Base-by-base conservation (phyloP, 2,888 invertebrate genomes). In the Phragmatobia fuliginosa region DNA sequence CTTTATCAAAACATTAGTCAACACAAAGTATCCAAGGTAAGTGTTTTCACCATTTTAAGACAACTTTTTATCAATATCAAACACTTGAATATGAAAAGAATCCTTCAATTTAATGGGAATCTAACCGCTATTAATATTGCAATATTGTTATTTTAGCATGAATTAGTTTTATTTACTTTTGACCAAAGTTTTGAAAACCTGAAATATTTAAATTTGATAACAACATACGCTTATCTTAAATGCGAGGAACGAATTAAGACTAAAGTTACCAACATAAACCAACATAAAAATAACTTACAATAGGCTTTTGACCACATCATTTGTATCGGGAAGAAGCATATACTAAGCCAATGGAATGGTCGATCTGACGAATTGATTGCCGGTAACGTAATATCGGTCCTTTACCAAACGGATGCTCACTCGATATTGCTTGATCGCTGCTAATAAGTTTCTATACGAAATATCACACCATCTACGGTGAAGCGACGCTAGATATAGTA, bases 71-170 rank as follows among this genome's bases (percentile, higher is more conserved):
- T 31, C 8, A 31, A 49, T 62, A 36, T 38, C 5, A 38, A 61
- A 41, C 28, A 41, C 71, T 81, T 80, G 78, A 78, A 68, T 76
- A 70, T 61, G 25, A 68, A 71, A 14, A 56, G n/a, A 56, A 52
- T 49, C 6, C 49, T 21, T 6, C 6, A 4, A 36, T 25, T 52
- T 59, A 10, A 32, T 21, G 52, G 7, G 52, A 25, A 33, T 41
- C 11, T 32, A 56, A 66, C 66, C 72, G 14, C 68, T 77, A 75
- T 70, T 77, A 80, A 77, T 70, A 73, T 74, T 82, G 80, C 77
- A 82, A 73, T 72, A 52, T 71, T 71, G 38, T 73, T 14, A 32
- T 73, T 67, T 69, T 31, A 32, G 75, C 75, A 75, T 82, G 75
- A 58, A 70, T 56, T 16, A 67, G 33, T 58, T 60, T 36, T 4